phyloP scores from a whole-genome alignment of 35 echinoderm and acorn worm species.

The Lytechinus variegatus region DNA sequence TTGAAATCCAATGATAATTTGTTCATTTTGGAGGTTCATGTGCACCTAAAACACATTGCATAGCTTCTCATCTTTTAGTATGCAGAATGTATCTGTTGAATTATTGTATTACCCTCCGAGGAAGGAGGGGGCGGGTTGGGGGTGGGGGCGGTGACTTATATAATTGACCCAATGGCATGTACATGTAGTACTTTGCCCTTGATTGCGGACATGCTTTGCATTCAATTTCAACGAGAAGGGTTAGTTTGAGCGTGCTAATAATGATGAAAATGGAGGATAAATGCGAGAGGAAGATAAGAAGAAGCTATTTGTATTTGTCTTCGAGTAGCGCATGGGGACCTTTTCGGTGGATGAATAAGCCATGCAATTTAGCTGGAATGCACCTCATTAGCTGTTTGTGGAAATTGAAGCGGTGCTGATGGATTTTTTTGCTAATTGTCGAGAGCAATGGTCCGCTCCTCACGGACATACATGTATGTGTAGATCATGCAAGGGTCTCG shows the following conservation, averaged over 20 bases:
- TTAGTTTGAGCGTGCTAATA: background rate
- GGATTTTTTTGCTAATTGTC: conserved; percentile 17
- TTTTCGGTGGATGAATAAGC: background rate
- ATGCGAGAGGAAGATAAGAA: background rate
- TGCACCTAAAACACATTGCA: background rate
- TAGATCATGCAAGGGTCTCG: background rate
- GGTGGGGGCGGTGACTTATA: no score
- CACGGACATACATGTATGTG: background rate
- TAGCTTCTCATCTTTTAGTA: background rate
- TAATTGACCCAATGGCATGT: no score
- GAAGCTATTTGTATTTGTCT: conserved; percentile 13
- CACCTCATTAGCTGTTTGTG: conserved; percentile 1
- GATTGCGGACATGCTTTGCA: background rate
- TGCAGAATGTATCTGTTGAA: background rate
- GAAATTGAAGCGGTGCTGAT: conserved; percentile 44
- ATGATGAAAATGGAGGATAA: background rate
- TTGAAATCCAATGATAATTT: background rate
- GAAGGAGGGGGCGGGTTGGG: background rate
- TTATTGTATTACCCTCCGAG: background rate
- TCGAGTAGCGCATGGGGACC: background rate
- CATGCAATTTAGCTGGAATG: conserved; percentile 8
- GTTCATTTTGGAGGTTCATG: background rate
- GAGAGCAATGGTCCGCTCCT: background rate
- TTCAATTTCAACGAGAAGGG: background rate
- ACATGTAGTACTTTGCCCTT: background rate